phyloP scores from a whole-genome alignment of 2,113 vertebrate genomes.

The Chamaea fasciata region DNA sequence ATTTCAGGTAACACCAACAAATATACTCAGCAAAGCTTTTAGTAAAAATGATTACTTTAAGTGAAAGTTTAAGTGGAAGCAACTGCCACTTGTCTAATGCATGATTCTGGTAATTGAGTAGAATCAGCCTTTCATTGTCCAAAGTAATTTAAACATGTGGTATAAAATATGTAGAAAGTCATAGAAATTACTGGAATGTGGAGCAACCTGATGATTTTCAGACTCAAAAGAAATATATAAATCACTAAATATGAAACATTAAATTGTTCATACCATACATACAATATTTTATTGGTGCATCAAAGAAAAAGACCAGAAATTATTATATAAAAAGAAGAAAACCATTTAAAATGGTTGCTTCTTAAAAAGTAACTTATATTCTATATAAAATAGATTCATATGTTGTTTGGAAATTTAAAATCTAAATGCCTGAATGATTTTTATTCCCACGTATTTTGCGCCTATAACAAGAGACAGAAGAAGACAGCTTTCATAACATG shows the following conservation, averaged over 20 bases:
- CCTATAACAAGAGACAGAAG: neutral
- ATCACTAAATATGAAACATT: neutral
- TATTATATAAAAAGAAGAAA: neutral
- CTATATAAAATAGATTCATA: neutral
- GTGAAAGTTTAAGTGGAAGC: neutral
- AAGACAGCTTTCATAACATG: neutral
- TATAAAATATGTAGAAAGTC: neutral
- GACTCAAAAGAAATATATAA: neutral
- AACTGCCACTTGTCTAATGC: neutral
- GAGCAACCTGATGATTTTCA: neutral
- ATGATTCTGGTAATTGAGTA: neutral
- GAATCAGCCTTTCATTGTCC: neutral
- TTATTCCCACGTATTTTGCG: neutral
- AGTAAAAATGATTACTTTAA: neutral
- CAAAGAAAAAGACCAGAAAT: neutral
- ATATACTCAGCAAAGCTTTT: neutral
- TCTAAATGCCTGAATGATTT: neutral
- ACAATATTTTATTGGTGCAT: rapidly evolving
- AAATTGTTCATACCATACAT: neutral
- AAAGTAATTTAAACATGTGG: neutral
- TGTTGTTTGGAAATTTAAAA: neutral
- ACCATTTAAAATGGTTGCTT: neutral
- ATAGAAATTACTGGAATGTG: neutral
- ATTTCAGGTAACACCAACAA: neutral
- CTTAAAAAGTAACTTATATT: neutral